Conservation (phyloP, 2,113 vertebrate species). For the rat (Rattus norvegicus) region DNA sequence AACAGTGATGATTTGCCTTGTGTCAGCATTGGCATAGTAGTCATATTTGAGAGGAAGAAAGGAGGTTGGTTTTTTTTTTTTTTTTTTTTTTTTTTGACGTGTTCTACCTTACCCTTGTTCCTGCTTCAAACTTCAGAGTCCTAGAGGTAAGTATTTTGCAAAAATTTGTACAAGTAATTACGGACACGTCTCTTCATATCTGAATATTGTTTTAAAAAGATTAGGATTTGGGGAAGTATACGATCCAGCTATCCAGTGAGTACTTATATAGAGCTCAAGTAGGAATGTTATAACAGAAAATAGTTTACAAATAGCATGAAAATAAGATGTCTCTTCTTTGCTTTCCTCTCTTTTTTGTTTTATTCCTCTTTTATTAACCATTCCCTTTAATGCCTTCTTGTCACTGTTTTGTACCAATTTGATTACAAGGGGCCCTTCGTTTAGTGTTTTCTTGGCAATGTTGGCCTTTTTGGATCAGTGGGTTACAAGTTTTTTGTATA, state of each 20-base stretch:
- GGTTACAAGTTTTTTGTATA: no score
- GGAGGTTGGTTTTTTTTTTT: no score
- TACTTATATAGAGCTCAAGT: neutral
- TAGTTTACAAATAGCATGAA: neutral
- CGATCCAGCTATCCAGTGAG: neutral
- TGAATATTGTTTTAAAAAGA: slow-evolving; percentile 30
- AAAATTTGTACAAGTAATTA: slow-evolving; percentile 34
- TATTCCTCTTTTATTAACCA: no score
- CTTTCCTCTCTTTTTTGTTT: neutral
- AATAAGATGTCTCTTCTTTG: neutral
- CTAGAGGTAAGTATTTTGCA: slow-evolving; percentile 5
- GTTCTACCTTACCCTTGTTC: slow-evolving; percentile 43
- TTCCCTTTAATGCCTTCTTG: no score
- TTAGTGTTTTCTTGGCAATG: no score
- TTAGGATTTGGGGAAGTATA: neutral
- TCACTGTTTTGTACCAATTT: no score
- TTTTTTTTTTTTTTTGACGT: no score
- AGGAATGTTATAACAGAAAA: neutral
- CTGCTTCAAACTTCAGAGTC: slow-evolving; percentile 27
- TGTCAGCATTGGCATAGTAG: slow-evolving; percentile 58
- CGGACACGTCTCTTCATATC: slow-evolving; percentile 28
- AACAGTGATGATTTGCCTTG: slow-evolving; percentile 53
- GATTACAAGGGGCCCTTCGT: no score
- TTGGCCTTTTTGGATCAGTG: no score
- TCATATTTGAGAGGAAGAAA: slow-evolving; percentile 31